Base-by-base conservation (phyloP, 2,888 invertebrate species). In the Cyaniris semiargus region DNA sequence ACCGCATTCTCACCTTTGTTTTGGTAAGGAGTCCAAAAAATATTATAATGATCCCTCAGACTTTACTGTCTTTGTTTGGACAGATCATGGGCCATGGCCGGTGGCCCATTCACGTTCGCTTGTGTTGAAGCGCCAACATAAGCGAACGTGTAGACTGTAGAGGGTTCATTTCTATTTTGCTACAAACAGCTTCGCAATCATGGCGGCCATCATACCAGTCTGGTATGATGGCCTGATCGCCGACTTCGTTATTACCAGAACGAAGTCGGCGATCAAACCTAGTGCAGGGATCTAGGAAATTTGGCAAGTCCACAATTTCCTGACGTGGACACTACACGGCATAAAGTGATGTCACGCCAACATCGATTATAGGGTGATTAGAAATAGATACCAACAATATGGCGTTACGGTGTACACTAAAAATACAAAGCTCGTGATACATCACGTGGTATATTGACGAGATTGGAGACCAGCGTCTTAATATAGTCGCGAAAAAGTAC, bases 311-410 rank as follows among this genome's bases (percentile, higher is more conserved):
- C 48, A 48, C 48, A 15, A 84, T 84, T 84, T 83, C 83, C 83
- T 85, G 84, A 79, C 80, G 78, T 79, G 78, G 60, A 78, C 76
- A 80, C 81, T 79, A 80, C 78, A 79, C 71, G 76, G 76, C 80
- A 76, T 76, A 75, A 76, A 81, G 81, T 82, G 83, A 83, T 83
- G 82, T 83, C 83, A 82, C 81, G 76, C 76, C 76, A 79, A 80
- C 60, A 80, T 81, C 81, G 80, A 81, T 79, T 80, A 80, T 79
- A 80, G 78, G 75, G 48, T 58, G 66, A 31, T 76, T 80, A 58
- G 78, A 82, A 83, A 82, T 82, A 82, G 80, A 83, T 79, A 77
- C 76, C 78, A 79, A 81, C 79, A 78, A 80, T 79, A 76, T 77
- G 75, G 27, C n/a, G 74, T 77, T 76, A 77, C 75, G 58, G 72